A percentile compares a stretch with the other conserved stretches of the same genome.
These are phyloP conservation scores for Eristalis tenax DNA, from an alignment of 2,888 invertebrate species.

Conservation along the genomic window DNA sequence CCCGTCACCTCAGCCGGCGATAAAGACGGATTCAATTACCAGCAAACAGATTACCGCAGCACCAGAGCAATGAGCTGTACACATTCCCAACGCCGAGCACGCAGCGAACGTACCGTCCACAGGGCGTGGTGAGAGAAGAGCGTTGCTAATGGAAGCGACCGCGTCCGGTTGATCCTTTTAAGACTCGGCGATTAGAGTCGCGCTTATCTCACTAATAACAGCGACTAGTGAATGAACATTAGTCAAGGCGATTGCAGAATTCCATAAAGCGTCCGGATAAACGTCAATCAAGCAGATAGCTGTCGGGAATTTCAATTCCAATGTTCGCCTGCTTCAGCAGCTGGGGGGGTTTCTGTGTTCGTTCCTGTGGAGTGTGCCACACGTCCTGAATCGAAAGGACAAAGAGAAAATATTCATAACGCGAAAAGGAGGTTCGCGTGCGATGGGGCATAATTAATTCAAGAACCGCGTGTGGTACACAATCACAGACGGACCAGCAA, in stretches of 20 bases:
- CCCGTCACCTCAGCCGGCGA: constrained; percentile 28
- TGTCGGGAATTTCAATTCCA: constrained; percentile 46
- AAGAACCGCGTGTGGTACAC: constrained; percentile 28
- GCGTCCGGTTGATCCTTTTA: constrained; percentile 25
- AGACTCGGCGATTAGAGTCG: constrained; percentile 8
- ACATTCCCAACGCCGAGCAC: constrained; percentile 35
- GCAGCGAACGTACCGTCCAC: background rate
- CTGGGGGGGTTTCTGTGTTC: background rate
- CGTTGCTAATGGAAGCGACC: background rate
- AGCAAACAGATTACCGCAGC: constrained; percentile 44
- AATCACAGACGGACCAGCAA: constrained; percentile 29
- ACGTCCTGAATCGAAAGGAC: background rate
- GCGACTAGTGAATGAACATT: constrained; percentile 4
- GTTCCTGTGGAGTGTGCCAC: background rate
- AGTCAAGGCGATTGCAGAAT: constrained; percentile 29
- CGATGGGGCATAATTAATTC: constrained; percentile 46
- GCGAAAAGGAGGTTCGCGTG: constrained; percentile 41
- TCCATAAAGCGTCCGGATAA: constrained; percentile 29
- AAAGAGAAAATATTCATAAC: constrained; percentile 33
- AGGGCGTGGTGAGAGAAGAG: background rate
- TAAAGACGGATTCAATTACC: constrained; percentile 53
- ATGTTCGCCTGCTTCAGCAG: constrained; percentile 18
- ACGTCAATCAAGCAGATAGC: constrained; percentile 54
- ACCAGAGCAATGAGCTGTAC: constrained; percentile 25
- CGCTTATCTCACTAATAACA: constrained; percentile 14